Evolutionary conservation across 2,797 vertebrate genomes (phyloP), one percentile per base, ranked within the genome.

Genomic region (Coregonus suidteri): DNA sequence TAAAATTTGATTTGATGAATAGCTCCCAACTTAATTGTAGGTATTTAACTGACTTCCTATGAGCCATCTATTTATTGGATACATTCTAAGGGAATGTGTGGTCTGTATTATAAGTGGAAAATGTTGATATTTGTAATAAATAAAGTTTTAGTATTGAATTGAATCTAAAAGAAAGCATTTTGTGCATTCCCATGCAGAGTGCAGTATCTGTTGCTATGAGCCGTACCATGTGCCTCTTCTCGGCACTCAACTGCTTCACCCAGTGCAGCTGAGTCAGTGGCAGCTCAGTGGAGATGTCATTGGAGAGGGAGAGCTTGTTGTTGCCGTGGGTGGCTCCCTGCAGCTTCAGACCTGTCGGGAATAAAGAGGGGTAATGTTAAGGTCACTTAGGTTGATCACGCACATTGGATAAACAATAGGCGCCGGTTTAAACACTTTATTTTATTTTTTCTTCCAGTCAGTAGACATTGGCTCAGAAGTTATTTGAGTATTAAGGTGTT

Each of bases 191-290:
- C 4, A 15, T n/a, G 2, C 3, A 47, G 1, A 47, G 64, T 3
- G 7, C 20, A 20, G n/a, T 11, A 20, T 59, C 5, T 4, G 79
- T 47, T 47, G 41, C 9, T 47, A 47, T 47, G 41, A 47, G 41
- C 9, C 65, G 2, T 90, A 99, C 98, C 96, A 95, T 92, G 71
- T 94, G 96, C 87, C 96, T 97, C 85, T 95, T 98, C 89, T 99
- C 97, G 0, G 95, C 81, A 0, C 87, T 95, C 59, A 93, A 93
- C 77, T 99, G 97, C 83, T 96, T 98, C 88, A 96, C 84, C 98
- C 98, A 99, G 89, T 94, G 96, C n/a, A 99, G 97, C 92, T 99
- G 98, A 0, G 98, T 99, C 37, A 99, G 96, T 0, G 97, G 96
- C 76, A 99, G 94, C 56, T 95, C 94, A 0, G 98, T 98, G 79